Base-by-base conservation (phyloP, 2,888 invertebrate genomes). In the Euproctis similis region DNA sequence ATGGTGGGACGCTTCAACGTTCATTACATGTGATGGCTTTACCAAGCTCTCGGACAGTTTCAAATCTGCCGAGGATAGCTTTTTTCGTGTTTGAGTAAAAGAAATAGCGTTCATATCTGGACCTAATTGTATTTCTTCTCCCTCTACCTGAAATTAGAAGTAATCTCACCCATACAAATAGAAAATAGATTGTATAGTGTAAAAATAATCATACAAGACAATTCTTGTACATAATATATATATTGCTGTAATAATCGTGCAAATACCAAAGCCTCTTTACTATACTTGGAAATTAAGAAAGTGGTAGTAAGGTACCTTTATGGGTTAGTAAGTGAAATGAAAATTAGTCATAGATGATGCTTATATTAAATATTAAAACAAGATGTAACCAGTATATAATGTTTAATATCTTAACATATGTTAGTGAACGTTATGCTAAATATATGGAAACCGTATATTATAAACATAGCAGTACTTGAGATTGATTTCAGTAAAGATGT, bases 81-180 rank as follows among this genome's bases (percentile, higher is more conserved):
- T 74, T 59, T 74, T 76, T 63, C 77, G 75, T 65, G 82, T 73
- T 56, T 82, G 76, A 67, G 80, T 81, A 62, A 85, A 72, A 40
- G 80, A 67, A 59, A 86, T 84, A 63, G 81, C 73, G 39, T 85
- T 82, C 65, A 78, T 60, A 63, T 74, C 78, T 59, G 81, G 73
- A 71, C 84, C 84, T 81, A 85, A 75, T 65, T 78, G 69, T 64
- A 74, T 72, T 62, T 85, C 85, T 75, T 85, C 85, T 67, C 76
- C 85, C 75, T 75, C 74, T 73, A 81, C 84, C 85, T 86, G 85
- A 80, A 86, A 86, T 76, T 69, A 84, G 81, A 85, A 76, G 74
- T 73, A 57, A 64, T 78, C 85, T 85, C 77, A 80, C 84, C 85
- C 85, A 76, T 85, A 75, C 71, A 77, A 72, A 73, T 40, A 73